Base-by-base conservation (phyloP, 2,888 invertebrate genomes). In the Allygus modestus region DNA sequence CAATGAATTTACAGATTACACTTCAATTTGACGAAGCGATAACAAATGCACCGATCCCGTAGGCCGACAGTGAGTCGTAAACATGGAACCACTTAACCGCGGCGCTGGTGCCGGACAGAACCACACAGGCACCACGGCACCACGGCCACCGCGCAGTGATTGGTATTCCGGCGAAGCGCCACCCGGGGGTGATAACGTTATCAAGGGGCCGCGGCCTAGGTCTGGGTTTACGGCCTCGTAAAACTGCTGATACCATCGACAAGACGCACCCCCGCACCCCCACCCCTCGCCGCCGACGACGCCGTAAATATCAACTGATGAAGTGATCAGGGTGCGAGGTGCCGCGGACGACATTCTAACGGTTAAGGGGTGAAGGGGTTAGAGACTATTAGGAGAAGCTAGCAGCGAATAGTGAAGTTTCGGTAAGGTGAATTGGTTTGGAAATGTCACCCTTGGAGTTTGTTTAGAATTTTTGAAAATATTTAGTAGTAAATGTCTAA, bases 231-330 rank as follows among this genome's bases (percentile, higher is more conserved):
- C 58, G 1, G 58, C 58, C 4, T 31, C 65, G 31, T 65, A 65
- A 65, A 65, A 65, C 65, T 17, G 4, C 65, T 4, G 65, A 65
- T 65, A 65, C 65, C 28, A 65, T 65, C 65, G 65, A 65, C 65
- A 65, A 0, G 65, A 9, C 20, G 23, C 28, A 26, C 65, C 28
- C 65, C 65, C 31, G 58, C 51, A 15, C n/a, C n/a, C n/a, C n/a
- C n/a, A n/a, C n/a, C n/a, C n/a, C n/a, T n/a, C n/a, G 51, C 51
- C 51, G 12, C 51, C 17, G n/a, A n/a, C n/a, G n/a, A n/a, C n/a
- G n/a, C n/a, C 15, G 65, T 65, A 65, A 65, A 65, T 65, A 65
- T 28, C 28, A 0, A 11, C 1, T 31, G 65, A 65, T 65, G 65
- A 65, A 65, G 65, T 15, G 65, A 65, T 65, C 65, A 65, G 31